These are phyloP conservation scores for Acleris laterana DNA, from an alignment of 2,888 invertebrate genomes.

Conservation along the genomic window DNA sequence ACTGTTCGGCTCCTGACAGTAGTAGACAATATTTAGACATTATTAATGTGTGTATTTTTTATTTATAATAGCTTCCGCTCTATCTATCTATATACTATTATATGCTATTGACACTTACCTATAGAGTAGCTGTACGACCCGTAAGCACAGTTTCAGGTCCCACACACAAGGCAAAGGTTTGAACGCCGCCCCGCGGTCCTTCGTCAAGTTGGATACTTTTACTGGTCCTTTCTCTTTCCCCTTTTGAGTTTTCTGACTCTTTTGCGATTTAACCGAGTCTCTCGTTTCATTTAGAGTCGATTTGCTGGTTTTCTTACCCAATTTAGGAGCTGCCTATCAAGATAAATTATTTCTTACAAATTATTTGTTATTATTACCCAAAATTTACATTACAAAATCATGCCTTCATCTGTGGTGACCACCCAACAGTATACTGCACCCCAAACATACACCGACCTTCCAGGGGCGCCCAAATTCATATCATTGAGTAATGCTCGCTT, in stretches of 20 bases:
- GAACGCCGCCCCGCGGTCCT: slow-evolving; percentile 69
- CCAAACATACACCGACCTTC: no score
- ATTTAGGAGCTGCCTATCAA: slow-evolving; percentile 64
- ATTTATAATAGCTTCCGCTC: no score
- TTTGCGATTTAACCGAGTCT: slow-evolving; percentile 62
- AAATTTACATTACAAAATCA: no score
- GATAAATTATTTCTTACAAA: no score
- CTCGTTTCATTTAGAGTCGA: slow-evolving; percentile 61
- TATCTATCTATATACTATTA: neutral
- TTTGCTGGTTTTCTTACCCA: slow-evolving; percentile 62
- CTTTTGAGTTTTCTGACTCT: slow-evolving; percentile 65
- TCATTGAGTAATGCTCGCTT: no score
- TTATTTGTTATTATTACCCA: no score
- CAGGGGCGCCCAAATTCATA: no score
- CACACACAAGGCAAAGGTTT: slow-evolving; percentile 70
- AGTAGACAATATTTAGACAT: no score
- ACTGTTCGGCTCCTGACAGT: no score
- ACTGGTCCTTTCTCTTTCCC: slow-evolving; percentile 60
- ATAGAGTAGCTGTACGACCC: slow-evolving; percentile 67
- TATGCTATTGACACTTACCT: slow-evolving; percentile 48
- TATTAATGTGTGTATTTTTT: no score
- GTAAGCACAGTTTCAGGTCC: slow-evolving; percentile 62
- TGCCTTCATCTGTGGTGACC: no score
- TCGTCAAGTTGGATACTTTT: slow-evolving; percentile 60
- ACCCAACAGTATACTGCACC: no score